phyloP scores from a whole-genome alignment of 2,888 invertebrate species.

The Phrixothrix hirtus region DNA sequence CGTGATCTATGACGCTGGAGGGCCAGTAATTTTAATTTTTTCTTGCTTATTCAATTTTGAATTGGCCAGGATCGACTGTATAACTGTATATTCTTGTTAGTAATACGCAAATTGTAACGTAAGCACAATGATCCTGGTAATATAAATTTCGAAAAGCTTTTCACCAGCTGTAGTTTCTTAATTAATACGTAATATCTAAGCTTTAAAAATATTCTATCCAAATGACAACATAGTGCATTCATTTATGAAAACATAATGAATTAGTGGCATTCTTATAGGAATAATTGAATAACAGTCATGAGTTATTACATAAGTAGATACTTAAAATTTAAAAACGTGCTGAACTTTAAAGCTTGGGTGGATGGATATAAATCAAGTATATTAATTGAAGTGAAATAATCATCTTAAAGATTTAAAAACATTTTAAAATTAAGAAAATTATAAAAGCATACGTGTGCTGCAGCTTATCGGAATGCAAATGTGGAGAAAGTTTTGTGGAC shows the following conservation, averaged over 20 bases:
- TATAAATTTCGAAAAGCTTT: no score
- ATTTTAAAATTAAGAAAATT: constrained; percentile 37
- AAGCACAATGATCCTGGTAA: no score
- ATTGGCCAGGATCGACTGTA: no score
- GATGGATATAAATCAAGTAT: constrained; percentile 28
- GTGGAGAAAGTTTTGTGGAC: constrained; percentile 18
- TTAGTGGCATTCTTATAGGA: constrained; percentile 30
- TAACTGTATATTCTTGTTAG: no score
- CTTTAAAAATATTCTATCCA: no score
- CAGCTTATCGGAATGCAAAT: constrained; percentile 17
- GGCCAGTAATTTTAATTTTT: no score
- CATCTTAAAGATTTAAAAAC: constrained; percentile 35
- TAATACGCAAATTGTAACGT: no score
- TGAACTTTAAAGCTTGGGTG: constrained; percentile 32
- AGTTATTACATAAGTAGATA: constrained; percentile 36
- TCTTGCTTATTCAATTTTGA: no score
- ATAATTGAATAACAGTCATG: constrained; percentile 25
- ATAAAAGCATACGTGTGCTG: constrained; percentile 33
- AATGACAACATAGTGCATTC: no score
- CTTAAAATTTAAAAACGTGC: constrained; percentile 37
- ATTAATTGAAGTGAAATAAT: constrained; percentile 19
- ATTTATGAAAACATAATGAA: constrained; percentile 1
- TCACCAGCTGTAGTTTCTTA: no score
- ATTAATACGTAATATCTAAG: no score
- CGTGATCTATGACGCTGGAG: no score